A percentile compares a stretch with the other conserved stretches of the same genome.
Conservation (phyloP, 2,888 invertebrate genomes). For the Adelognathus sp. region DNA sequence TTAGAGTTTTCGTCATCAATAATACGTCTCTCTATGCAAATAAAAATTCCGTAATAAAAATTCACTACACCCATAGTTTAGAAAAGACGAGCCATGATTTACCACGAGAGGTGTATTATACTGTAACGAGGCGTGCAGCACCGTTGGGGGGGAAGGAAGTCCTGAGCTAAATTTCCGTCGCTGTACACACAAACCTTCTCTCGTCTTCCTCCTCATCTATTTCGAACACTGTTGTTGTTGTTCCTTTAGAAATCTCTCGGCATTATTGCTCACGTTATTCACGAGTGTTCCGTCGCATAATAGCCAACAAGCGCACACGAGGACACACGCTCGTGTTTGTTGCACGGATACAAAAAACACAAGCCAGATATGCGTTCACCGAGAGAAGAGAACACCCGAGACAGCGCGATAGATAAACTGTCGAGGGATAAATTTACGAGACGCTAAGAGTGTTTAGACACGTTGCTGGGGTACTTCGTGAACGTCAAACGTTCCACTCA, state of each 20-base stretch:
- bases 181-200: slow-evolving; percentile 4
- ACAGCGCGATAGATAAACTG: slow-evolving; percentile 58
- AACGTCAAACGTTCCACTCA: slow-evolving; percentile 62
- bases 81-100: slow-evolving; percentile 21
- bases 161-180: slow-evolving; percentile 1
- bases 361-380: slow-evolving; percentile 33
- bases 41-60: no score
- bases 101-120: slow-evolving; percentile 28
- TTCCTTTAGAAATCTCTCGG: slow-evolving; percentile 54
- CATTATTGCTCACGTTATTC: slow-evolving; percentile 30
- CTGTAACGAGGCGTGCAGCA: slow-evolving; percentile 19
- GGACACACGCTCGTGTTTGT: background rate
- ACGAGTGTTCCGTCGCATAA: slow-evolving; percentile 45
- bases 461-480: slow-evolving; percentile 56
- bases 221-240: slow-evolving; percentile 24
- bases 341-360: background rate
- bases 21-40: no score
- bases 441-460: slow-evolving; percentile 64
- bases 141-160: slow-evolving; percentile 10
- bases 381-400: slow-evolving; percentile 47
- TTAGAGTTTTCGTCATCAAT: no score
- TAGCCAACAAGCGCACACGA: slow-evolving; percentile 6
- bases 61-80: slow-evolving; percentile 14
- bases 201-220: slow-evolving; percentile 38
- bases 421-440: slow-evolving; percentile 66